Evolutionary conservation across 2,113 vertebrate genomes (phyloP).

Genomic region (Coptodon rendalli): DNA sequence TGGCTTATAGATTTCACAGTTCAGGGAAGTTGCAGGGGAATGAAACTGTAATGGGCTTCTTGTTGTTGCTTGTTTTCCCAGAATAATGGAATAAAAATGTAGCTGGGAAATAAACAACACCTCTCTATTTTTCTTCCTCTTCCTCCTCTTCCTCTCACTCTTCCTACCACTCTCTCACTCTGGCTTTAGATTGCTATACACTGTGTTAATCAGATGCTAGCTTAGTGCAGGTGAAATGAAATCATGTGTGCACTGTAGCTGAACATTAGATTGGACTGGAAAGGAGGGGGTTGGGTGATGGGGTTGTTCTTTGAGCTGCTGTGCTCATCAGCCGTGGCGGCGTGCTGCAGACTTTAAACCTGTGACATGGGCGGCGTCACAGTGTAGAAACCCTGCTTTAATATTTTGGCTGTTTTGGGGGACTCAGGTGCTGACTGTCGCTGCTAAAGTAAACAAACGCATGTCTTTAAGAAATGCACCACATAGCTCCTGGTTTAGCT

Average conservation of each 20-base stretch:
- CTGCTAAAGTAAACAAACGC: background rate
- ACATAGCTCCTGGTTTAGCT: background rate
- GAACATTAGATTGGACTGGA: background rate
- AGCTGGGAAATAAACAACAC: background rate
- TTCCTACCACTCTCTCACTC: background rate
- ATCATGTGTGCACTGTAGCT: background rate
- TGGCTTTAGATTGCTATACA: background rate
- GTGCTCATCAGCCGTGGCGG: background rate
- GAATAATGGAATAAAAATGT: conserved; percentile 7
- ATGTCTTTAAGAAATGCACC: background rate
- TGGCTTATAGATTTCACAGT: conserved; percentile 26
- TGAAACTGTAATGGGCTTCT: conserved; percentile 6
- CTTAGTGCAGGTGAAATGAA: background rate
- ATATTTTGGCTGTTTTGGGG: background rate
- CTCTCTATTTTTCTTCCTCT: background rate
- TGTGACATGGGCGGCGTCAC: background rate
- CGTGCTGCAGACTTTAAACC: background rate
- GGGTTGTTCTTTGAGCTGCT: background rate
- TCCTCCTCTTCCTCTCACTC: background rate
- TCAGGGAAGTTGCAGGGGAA: conserved; percentile 2
- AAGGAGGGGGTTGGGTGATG: background rate
- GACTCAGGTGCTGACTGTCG: background rate
- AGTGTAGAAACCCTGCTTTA: background rate
- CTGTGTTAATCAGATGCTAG: background rate
- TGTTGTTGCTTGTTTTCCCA: background rate